These are phyloP conservation scores for Gallirallus australis DNA, from an alignment of 2,797 vertebrate species.

Conservation along the genomic window DNA sequence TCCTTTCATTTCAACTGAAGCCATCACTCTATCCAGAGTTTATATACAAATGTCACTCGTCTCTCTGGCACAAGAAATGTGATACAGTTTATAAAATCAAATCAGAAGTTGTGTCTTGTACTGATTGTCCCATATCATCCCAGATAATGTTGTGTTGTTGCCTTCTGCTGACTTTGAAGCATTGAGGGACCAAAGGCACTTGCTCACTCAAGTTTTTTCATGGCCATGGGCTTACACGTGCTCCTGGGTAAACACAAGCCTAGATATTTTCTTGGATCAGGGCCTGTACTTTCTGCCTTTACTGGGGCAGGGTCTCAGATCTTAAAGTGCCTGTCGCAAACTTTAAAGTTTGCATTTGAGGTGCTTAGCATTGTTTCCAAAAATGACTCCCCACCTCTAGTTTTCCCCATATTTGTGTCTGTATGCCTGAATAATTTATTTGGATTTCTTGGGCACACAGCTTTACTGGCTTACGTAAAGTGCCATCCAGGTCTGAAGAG, in stretches of 20 bases:
- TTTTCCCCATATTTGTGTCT: not conserved
- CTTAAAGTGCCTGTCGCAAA: not conserved
- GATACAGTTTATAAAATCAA: not conserved
- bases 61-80: not conserved
- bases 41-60: not conserved
- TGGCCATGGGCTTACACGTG: rapidly evolving
- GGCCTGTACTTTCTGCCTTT: not conserved
- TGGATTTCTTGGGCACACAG: not conserved
- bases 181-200: not conserved
- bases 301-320: not conserved
- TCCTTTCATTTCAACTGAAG: not conserved
- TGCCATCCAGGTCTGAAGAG: not conserved
- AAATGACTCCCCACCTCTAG: not conserved
- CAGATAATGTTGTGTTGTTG: not conserved
- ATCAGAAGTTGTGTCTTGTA: not conserved
- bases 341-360: not conserved
- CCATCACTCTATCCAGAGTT: not conserved
- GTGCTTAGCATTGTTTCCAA: not conserved
- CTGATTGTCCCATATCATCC: not conserved
- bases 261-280: not conserved
- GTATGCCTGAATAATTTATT: not conserved
- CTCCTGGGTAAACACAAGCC: not conserved
- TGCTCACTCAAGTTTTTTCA: not conserved
- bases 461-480: not conserved
- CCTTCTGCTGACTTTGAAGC: not conserved